Base-by-base conservation (phyloP, 2,113 vertebrate species). In the Toxotes jaculatrix region DNA sequence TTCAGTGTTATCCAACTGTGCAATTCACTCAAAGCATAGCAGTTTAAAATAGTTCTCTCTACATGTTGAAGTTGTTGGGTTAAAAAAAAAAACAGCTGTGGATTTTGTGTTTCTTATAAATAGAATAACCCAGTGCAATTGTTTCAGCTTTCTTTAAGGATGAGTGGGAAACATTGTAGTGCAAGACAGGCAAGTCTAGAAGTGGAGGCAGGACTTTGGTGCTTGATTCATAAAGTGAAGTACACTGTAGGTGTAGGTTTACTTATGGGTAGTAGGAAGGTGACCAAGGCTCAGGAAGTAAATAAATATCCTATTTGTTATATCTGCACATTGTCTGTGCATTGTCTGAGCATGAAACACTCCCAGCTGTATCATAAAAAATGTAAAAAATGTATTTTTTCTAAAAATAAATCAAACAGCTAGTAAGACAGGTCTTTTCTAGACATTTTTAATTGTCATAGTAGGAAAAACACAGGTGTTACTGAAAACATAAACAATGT, bases 141-240 rank as follows among this genome's bases (percentile, higher is more conserved):
- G 17, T 62, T 51, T 23, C 5, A 27, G n/a, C 12, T 45, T 21
- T n/a, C 23, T 17, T 47, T 36, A 31, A 3, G 31, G 16, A 71
- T 56, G 4, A 71, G 63, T 47, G 27, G 45, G 40, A 51, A 47
- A 59, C 8, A 12, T 11, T 59, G 19, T 23, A 42, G 21, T 32
- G 36, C 13, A n/a, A 21, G 27, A 53, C 34, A 77, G 55, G 8
- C 31, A n/a, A 40, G 72, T 73, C 47, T 77, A 36, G 51, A 66
- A 56, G 73, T 56, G 71, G 67, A 79, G 66, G 83, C 75, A 53
- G 80, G 19, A 56, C 32, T 73, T 67, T 66, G 36, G 60, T 43
- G 10, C 47, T 63, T 65, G 61, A 61, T 68, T 80, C 60, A 57
- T 13, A 38, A 23, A 70, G 19, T 19, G 19, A 67, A 70, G 31